Base-by-base conservation (phyloP, 92 coral and sea anemone species). In the Phenganax marumi region DNA sequence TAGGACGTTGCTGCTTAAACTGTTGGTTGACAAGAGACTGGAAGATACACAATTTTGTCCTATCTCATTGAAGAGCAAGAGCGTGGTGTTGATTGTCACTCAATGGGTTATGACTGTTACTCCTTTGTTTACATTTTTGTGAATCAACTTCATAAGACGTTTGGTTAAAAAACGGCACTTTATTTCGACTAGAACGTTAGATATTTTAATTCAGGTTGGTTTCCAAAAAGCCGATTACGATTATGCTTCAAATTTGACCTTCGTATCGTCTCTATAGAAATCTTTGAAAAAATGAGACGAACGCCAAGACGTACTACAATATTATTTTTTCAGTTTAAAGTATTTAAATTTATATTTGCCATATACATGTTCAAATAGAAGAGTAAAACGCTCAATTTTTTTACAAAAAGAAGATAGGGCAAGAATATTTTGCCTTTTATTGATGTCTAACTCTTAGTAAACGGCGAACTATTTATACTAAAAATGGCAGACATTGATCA, bases 401-500 rank as follows among this genome's bases (percentile, higher is more conserved):
- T 5, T 33, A 33, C 3, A 33, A 23, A 66, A 25, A 23, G 18
- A 19, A 25, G 18, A 14, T 33, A 33, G 72, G 24, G 25, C 18
- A 66, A 66, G 72, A 49, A 33, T 25, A 2, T 66, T 25, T n/a
- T 66, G 49, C 14, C 72, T 66, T 25, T 66, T 25, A 33, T 33
- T 10, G 1, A 64, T 2, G 70, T 64, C 33, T 23, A 8, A 66
- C 72, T 8, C 43, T 33, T 33, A 33, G 13, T 2, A 26, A 50
- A 11, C 54, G 8, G 8, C 53, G 52, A 70, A 43, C 52, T 70
- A 17, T 63, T 13, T 14, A 55, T 55, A 43, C 6, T 39, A 26
- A 56, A 56, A 47, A 76, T 60, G 73, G 83, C 58, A 78, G 83
- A 48, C 65, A 57, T 43, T 49, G 71, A 60, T 39, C 50, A 26